A percentile compares a stretch with the other conserved stretches of the same genome.
phyloP scores from a whole-genome alignment of 2,888 invertebrate species.

The Sympetrum striolatum region DNA sequence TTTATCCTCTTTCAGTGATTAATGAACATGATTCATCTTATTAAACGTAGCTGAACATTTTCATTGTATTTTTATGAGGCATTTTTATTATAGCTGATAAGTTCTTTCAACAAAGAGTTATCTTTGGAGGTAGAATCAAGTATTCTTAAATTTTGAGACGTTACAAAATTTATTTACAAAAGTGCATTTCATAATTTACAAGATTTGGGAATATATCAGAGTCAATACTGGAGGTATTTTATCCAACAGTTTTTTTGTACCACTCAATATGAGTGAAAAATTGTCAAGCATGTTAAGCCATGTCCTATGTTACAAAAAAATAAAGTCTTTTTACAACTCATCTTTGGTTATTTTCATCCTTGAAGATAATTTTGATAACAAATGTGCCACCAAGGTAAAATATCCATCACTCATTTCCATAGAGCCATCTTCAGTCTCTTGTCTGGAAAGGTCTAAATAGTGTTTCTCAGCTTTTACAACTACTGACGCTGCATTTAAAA shows the following conservation, averaged over 20 bases:
- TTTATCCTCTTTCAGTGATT: constrained; percentile 16
- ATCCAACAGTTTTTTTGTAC: not conserved
- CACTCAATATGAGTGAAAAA: constrained; percentile 26
- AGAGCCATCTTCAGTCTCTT: not conserved
- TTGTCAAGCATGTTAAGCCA: not conserved
- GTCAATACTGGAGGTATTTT: not conserved
- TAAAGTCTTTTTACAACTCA: constrained; percentile 4
- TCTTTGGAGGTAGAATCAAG: not conserved
- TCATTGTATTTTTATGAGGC: not conserved
- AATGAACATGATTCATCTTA: not conserved
- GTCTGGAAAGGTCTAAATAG: not conserved
- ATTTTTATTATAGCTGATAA: not conserved
- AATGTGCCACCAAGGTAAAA: not conserved
- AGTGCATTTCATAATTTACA: not conserved
- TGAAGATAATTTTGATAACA: not conserved
- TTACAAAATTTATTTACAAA: not conserved
- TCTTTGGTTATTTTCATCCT: not conserved
- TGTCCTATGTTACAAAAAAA: constrained; percentile 7
- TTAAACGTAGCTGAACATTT: not conserved
- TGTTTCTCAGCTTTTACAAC: constrained; percentile 5
- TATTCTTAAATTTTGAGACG: not conserved
- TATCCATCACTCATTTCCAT: not conserved
- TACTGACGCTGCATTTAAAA: not conserved
- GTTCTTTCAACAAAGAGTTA: not conserved
- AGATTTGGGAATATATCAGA: not conserved